Conservation (phyloP, 2,797 vertebrate species). For the Poeciliopsis infans region DNA sequence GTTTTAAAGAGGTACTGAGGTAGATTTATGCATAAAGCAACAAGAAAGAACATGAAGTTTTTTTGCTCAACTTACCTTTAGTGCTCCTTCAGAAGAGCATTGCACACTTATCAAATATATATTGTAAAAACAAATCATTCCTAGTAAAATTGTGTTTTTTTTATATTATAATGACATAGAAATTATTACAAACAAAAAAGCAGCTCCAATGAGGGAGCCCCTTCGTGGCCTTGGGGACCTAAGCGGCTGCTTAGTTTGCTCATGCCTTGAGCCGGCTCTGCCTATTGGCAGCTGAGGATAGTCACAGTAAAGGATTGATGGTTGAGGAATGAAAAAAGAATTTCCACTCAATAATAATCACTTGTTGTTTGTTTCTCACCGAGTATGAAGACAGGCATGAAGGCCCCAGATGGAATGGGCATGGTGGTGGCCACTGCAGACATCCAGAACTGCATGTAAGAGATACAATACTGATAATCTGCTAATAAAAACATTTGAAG, state of each 20-base stretch:
- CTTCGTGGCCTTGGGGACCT: too few relatives aligned
- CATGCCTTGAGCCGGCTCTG: too few relatives aligned
- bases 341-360: background rate
- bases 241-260: too few relatives aligned
- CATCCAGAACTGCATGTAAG: slow-evolving; percentile 91
- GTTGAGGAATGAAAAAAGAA: background rate
- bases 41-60: background rate
- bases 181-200: too few relatives aligned
- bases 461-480: background rate
- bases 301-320: background rate
- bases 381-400: slow-evolving; percentile 96
- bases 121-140: too few relatives aligned
- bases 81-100: background rate
- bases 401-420: slow-evolving; percentile 95
- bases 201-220: too few relatives aligned
- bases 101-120: too few relatives aligned
- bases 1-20: background rate
- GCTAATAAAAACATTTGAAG: background rate
- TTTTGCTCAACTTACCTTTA: background rate
- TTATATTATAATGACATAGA: too few relatives aligned
- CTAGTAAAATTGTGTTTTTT: too few relatives aligned
- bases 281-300: background rate
- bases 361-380: slow-evolving; percentile 77
- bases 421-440: slow-evolving; percentile 93
- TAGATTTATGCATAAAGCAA: background rate